These are phyloP conservation scores for Rallus crepitans DNA, from an alignment of 2,797 vertebrate genomes.

Conservation along the genomic window DNA sequence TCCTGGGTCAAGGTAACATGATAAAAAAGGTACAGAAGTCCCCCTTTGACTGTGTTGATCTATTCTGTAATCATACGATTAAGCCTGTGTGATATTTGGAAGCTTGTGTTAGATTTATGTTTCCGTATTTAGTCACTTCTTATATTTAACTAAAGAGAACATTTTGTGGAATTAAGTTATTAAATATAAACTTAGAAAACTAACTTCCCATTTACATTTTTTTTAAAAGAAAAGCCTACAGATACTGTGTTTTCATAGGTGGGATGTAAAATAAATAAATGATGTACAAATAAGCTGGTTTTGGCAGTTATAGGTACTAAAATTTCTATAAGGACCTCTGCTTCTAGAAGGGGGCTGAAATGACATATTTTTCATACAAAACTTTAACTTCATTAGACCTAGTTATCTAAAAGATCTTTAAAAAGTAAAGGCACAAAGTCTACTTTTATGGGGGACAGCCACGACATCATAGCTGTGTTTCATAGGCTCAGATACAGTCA, in stretches of 20 bases:
- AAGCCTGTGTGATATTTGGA: neutral
- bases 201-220: neutral
- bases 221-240: neutral
- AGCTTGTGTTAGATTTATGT: neutral
- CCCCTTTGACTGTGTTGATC: neutral
- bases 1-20: neutral
- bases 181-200: neutral
- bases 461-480: neutral
- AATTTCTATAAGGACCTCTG: neutral
- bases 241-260: neutral
- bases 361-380: neutral
- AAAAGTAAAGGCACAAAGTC: neutral
- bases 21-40: neutral
- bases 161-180: neutral
- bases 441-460: neutral
- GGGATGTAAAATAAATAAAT: neutral
- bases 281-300: neutral
- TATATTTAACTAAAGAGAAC: neutral
- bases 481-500: neutral
- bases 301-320: neutral
- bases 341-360: neutral
- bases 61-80: neutral
- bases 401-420: neutral
- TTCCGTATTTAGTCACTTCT: neutral
- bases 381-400: neutral